Conservation (phyloP, 2,797 vertebrate species). For the Odontamblyopus rebecca region DNA sequence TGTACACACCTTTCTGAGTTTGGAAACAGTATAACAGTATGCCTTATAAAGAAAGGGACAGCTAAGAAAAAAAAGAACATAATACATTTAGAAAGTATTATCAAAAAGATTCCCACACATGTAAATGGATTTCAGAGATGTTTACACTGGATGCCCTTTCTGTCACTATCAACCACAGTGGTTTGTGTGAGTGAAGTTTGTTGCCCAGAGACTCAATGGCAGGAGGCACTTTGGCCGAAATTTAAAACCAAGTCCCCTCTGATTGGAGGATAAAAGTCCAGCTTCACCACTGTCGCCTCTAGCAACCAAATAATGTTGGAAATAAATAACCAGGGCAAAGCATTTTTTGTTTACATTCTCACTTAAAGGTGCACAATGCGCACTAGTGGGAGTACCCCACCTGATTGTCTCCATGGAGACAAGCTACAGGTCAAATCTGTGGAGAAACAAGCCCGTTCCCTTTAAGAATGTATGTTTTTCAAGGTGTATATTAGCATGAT, state of each 20-base stretch:
- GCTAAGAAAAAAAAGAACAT: neutral
- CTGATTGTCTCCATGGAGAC: neutral
- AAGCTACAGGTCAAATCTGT: too few species aligned
- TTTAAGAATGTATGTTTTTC: too few species aligned
- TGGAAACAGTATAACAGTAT: neutral
- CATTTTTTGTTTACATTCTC: neutral
- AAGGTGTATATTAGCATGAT: too few species aligned
- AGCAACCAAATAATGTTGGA: neutral
- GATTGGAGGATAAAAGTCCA: neutral
- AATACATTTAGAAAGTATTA: neutral
- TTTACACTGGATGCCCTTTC: neutral
- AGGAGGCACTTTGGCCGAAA: neutral
- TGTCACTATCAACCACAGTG: neutral
- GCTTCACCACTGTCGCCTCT: neutral
- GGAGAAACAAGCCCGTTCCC: too few species aligned
- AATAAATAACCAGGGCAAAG: neutral
- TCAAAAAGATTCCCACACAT: neutral
- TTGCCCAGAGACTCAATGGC: neutral
- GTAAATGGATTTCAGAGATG: neutral
- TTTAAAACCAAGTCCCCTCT: neutral
- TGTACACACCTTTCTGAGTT: neutral
- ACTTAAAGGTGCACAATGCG: neutral
- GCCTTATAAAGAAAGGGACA: neutral
- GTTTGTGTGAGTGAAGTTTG: neutral
- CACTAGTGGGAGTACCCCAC: too few species aligned